Base-by-base conservation (phyloP, 1,140 invertebrate genomes). In the Drosophila sp. region DNA sequence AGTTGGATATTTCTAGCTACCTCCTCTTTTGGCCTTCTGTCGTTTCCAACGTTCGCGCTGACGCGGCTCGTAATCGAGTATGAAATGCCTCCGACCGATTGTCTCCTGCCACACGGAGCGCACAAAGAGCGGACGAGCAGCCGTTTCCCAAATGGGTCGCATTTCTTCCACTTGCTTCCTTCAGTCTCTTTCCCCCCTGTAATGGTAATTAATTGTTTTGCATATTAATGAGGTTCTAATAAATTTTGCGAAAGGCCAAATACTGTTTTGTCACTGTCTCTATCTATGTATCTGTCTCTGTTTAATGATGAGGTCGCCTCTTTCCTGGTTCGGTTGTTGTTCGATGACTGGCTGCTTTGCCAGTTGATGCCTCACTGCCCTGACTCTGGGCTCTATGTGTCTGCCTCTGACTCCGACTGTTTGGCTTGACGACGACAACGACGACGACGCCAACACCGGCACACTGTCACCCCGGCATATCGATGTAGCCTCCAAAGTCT, bases 71-170 rank as follows among this genome's bases (percentile, higher is more conserved):
- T 91, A 92, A 63, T 92, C 91, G 60, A 92, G 79, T 72, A 92
- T 91, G 38, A 92, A 92, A 70, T 92, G 91, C 10, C 91, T 67
- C 7, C 90, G 72, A 3, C 77, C 73, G 64, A 72, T 84, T 17
- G 70, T 65, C 67, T 91, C 90, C 60, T 86, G 41, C 91, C 91
- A 92, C 71, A 91, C 90, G 32, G 91, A 92, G 56, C 89, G 89
- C 65, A 92, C 89, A 65, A 92, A 92, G 55, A 92, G 56, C 55
- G 91, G 91, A 38, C 91, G 81, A 70, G 89, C 91, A 55, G 91
- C 83, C 57, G 91, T 90, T 73, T 92, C 91, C 91, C 91, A 92
- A 81, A 92, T 91, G 56, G 91, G 80, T 38, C 76, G 60, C 64
- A 79, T 76, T 68, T 70, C 8, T 32, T 8, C 33, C 8, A 8